These are phyloP conservation scores for Remorina albescens DNA, from an alignment of 2,797 vertebrate species.

Conservation along the genomic window DNA sequence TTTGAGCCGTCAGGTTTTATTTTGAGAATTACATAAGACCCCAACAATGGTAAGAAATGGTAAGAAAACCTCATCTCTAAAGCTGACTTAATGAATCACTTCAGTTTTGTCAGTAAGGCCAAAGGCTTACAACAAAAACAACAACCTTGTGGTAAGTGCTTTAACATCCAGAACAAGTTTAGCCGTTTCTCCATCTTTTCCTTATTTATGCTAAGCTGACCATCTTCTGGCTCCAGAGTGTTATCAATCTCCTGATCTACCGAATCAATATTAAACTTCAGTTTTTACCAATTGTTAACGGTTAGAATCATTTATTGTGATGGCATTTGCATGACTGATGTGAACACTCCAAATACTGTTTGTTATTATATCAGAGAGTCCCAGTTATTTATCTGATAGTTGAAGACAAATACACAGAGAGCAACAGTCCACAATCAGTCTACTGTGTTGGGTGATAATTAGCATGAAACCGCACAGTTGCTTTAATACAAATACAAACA, in stretches of 20 bases:
- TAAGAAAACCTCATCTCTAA: background rate
- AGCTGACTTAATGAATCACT: background rate
- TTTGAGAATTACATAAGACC: background rate
- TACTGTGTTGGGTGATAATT: background rate
- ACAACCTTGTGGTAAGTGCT: background rate
- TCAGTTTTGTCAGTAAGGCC: background rate
- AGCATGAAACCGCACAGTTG: background rate
- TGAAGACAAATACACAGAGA: background rate
- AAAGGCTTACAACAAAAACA: background rate
- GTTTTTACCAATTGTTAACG: background rate
- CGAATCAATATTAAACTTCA: background rate
- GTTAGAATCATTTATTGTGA: background rate
- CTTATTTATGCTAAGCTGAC: background rate
- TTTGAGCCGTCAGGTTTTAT: background rate
- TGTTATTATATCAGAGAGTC: background rate
- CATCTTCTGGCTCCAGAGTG: background rate
- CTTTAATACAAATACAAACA: background rate
- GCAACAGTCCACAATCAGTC: background rate
- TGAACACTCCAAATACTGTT: background rate
- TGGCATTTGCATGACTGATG: background rate
- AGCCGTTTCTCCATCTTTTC: background rate
- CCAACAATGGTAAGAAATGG: no score
- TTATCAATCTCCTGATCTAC: background rate
- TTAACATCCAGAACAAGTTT: background rate
- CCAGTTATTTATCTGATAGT: background rate